Evolutionary conservation across 2,797 vertebrate species (phyloP).

Genomic region (Tympanoctomys barrerae): DNA sequence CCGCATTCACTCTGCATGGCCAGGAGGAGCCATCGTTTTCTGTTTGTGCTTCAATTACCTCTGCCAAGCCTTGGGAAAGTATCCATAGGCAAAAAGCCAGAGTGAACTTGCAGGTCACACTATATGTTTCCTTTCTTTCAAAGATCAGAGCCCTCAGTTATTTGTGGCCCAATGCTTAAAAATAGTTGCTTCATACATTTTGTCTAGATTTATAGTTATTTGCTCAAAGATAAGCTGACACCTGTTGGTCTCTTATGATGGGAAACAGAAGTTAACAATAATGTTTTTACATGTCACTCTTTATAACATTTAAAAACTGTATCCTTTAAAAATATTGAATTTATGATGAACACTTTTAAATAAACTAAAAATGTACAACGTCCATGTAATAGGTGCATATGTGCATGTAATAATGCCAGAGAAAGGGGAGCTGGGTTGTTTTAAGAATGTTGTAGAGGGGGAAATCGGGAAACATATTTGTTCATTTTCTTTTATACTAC

Average conservation of each 20-base stretch:
- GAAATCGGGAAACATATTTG: neutral
- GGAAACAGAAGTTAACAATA: slow-evolving; percentile 21
- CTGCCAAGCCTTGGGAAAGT: neutral
- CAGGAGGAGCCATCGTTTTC: neutral
- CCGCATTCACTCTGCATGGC: neutral
- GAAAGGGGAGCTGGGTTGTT: neutral
- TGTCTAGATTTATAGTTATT: slow-evolving; percentile 51
- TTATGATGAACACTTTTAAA: slow-evolving; percentile 17
- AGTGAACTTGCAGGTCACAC: neutral
- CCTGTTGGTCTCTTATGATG: neutral
- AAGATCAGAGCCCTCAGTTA: neutral
- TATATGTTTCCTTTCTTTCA: slow-evolving; percentile 22
- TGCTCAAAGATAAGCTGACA: slow-evolving; percentile 29
- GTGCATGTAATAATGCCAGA: neutral
- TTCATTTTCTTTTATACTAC: neutral
- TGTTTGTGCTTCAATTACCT: neutral
- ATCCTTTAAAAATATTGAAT: slow-evolving; percentile 14
- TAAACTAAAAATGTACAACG: neutral
- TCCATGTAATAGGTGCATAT: neutral
- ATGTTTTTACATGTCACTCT: slow-evolving; percentile 19
- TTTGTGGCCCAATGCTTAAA: slow-evolving; percentile 43
- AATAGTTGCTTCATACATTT: slow-evolving; percentile 47
- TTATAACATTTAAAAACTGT: neutral
- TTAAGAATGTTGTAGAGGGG: neutral
- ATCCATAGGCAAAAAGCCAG: slow-evolving; percentile 9